These are phyloP conservation scores for Meloe dianella DNA, from an alignment of 2,888 invertebrate genomes.

Conservation along the genomic window DNA sequence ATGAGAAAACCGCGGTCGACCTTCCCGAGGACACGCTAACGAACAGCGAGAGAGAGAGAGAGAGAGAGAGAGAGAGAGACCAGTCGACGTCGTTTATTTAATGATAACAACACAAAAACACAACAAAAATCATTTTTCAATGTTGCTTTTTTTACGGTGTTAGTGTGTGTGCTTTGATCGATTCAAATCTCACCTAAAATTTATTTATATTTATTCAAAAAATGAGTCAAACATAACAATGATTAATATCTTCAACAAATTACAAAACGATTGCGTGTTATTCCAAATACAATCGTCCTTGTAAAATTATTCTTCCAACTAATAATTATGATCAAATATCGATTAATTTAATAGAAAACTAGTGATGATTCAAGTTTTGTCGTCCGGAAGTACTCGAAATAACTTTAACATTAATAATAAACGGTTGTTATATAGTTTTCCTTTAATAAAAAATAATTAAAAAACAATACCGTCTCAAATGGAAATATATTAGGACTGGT, in stretches of 20 bases:
- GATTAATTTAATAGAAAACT: background rate
- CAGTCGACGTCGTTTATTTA: background rate
- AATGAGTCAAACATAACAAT: background rate
- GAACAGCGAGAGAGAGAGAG: too few relatives aligned
- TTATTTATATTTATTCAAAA: background rate
- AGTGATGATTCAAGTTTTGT: background rate
- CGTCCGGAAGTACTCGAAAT: background rate
- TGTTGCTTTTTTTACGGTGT: too few relatives aligned
- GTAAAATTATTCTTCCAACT: too few relatives aligned
- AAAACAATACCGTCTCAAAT: too few relatives aligned
- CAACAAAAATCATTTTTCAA: too few relatives aligned
- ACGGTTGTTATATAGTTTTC: too few relatives aligned
- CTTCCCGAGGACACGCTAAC: conserved; percentile 29
- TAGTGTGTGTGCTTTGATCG: background rate
- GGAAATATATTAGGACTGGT: background rate
- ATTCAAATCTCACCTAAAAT: background rate
- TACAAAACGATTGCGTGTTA: too few relatives aligned
- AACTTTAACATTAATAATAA: too few relatives aligned
- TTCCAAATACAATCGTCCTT: too few relatives aligned
- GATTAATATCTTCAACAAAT: too few relatives aligned
- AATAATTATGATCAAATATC: background rate
- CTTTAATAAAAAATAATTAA: too few relatives aligned
- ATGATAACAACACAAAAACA: background rate
- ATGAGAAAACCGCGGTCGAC: conserved; percentile 29
- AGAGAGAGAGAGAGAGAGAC: background rate